Evolutionary conservation across 2,113 vertebrate species (phyloP), one percentile per base, ranked within the genome.

Genomic region (Thunnus thynnus): DNA sequence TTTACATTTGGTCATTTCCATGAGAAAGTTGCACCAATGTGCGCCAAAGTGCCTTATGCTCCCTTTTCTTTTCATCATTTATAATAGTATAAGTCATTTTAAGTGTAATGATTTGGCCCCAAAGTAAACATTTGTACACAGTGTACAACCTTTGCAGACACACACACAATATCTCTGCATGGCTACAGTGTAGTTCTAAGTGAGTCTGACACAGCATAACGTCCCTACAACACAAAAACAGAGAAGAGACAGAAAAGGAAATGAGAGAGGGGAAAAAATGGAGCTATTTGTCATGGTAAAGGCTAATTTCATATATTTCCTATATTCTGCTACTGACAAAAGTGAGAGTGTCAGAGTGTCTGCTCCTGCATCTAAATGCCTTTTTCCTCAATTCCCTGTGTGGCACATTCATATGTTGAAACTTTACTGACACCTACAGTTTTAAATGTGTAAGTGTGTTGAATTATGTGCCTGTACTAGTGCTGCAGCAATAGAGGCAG

Each of bases 351-450:
- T 60, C 16, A 12, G 17, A 51, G 6, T n/a, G 27, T 58, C 47
- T 25, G 48, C n/a, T 5, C 44, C 18, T 52, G 1, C 7, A 13
- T 22, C 36, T n/a, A 7, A 71, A 14, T 22, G 13, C 36, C 17
- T 50, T 22, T 76, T 8, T n/a, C 41, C 10, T 51, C 32, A 51
- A 3, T 9, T 14, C n/a, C 52, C 18, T 54, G 5, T 22, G 27
- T 56, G 41, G 14, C 8, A 22, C 3, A 48, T 55, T 51, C 36
- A 48, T 27, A n/a, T 50, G 2, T 46, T 86, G 36, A 51, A 57
- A 25, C 67, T 79, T 75, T 91, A 85, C 85, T 92, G 90, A 72
- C 91, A 91, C 32, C 90, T 91, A 86, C 58, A 78, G 91, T 54
- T 64, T 10, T 1, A 78, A 76, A 16, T 68, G 36, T 73, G 83